These are phyloP conservation scores for Diabrotica virgifera DNA, from an alignment of 1,140 invertebrate genomes.

Conservation along the genomic window DNA sequence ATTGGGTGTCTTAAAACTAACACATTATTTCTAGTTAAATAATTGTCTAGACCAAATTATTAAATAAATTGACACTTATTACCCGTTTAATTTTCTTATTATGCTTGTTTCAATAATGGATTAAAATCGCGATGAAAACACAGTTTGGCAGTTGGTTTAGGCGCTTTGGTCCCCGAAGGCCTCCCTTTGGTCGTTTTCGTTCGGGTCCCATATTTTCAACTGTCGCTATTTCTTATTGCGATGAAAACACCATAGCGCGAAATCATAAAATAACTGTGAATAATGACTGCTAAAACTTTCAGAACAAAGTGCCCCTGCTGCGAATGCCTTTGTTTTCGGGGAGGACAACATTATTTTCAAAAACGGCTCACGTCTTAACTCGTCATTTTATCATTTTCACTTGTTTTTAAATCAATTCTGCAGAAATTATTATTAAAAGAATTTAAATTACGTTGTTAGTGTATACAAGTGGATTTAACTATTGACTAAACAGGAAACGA, in stretches of 20 bases:
- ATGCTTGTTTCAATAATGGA: no score
- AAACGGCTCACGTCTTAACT: background rate
- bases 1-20: no score
- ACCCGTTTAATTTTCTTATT: no score
- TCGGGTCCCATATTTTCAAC: conserved; percentile 2
- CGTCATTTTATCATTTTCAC: background rate
- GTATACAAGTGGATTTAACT: no score
- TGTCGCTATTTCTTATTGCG: background rate
- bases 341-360: background rate
- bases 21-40: no score
- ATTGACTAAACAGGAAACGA: no score
- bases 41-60: no score
- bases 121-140: no score
- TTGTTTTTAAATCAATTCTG: no score
- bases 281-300: background rate
- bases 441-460: no score
- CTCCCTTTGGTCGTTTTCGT: background rate
- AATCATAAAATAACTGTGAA: background rate
- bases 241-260: background rate
- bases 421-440: no score
- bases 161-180: background rate
- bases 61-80: no score
- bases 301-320: background rate
- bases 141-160: background rate
- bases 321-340: background rate